Evolutionary conservation across 2,888 invertebrate species (phyloP).

Genomic region (Acanthosepion lycidas): DNA sequence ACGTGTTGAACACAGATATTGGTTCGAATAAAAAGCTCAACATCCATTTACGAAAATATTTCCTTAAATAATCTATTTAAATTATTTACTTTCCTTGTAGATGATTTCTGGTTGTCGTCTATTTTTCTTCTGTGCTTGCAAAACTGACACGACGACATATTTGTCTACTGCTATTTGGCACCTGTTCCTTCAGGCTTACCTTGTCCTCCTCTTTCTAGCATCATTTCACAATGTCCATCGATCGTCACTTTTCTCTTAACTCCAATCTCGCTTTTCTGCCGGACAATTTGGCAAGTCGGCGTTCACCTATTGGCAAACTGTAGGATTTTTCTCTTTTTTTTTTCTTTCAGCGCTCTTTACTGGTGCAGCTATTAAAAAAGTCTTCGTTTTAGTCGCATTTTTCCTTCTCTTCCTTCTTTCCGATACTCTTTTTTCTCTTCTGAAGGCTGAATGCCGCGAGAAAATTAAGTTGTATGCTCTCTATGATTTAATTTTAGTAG

Average conservation of each 20-base stretch:
- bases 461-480: neutral
- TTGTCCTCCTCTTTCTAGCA: neutral
- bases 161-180: neutral
- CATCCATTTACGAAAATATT: too few relatives aligned
- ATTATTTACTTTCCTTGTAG: too few relatives aligned
- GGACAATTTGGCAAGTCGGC: slow-evolving; percentile 33
- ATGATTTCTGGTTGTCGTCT: too few relatives aligned
- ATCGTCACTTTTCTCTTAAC: neutral
- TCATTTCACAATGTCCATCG: neutral
- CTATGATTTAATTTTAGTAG: neutral
- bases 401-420: neutral
- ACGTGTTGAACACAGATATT: too few relatives aligned
- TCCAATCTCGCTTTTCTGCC: neutral
- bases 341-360: neutral
- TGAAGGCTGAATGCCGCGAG: neutral
- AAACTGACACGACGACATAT: neutral
- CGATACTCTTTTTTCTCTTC: neutral
- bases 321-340: neutral
- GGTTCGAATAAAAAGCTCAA: too few relatives aligned
- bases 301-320: neutral
- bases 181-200: neutral
- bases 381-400: neutral
- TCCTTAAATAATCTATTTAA: too few relatives aligned
- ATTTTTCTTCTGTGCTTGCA: neutral
- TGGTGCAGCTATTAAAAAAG: neutral